Percentiles rank a stretch among this genome's conserved stretches.
These are phyloP conservation scores for Melangyna quadrimaculata DNA, from an alignment of 2,888 invertebrate species.

Conservation along the genomic window DNA sequence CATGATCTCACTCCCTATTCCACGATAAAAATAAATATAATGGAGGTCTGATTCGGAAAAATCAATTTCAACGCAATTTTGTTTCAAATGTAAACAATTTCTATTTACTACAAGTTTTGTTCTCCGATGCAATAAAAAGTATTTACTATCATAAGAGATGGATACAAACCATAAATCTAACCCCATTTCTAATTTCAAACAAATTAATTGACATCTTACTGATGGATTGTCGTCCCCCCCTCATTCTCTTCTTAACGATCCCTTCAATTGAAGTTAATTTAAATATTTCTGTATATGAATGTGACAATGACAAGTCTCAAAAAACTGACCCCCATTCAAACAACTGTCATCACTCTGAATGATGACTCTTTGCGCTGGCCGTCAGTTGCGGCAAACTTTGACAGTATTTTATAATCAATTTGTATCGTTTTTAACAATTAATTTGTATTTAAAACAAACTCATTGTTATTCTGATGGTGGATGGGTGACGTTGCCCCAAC, in stretches of 20 bases:
- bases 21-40: too few relatives aligned
- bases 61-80: too few relatives aligned
- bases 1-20: too few relatives aligned
- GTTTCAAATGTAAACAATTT: too few relatives aligned
- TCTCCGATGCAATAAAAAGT: neutral
- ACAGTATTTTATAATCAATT: constrained; percentile 31
- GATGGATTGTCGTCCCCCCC: neutral
- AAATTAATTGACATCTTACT: neutral
- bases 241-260: constrained; percentile 10
- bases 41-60: too few relatives aligned
- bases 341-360: constrained; percentile 51
- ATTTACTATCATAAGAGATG: neutral
- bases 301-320: constrained; percentile 31
- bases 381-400: constrained; percentile 51
- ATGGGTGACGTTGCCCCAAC: neutral
- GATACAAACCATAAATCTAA: neutral
- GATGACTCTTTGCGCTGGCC: constrained; percentile 2
- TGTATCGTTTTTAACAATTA: constrained; percentile 43
- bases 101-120: too few relatives aligned
- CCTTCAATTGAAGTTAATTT: constrained; percentile 60
- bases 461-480: neutral
- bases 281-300: constrained; percentile 56
- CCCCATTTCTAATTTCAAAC: neutral
- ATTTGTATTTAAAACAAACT: constrained; percentile 39
- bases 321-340: constrained; percentile 52